These are phyloP conservation scores for Acanthis flammea DNA, from an alignment of 2,797 vertebrate genomes.

Conservation along the genomic window DNA sequence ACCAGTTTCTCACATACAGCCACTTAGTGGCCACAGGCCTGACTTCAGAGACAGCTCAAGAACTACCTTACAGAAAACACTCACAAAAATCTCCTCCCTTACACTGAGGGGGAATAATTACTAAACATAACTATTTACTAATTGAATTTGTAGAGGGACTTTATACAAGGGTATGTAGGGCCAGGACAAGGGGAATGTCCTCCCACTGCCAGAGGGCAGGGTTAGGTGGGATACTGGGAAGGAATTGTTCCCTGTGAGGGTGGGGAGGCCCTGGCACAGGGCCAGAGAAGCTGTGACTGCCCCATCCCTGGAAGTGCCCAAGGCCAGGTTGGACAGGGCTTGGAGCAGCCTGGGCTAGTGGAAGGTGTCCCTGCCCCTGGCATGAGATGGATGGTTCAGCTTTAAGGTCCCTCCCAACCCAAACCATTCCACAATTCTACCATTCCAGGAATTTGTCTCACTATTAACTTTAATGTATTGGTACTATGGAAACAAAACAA, in stretches of 20 bases:
- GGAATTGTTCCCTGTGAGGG: neutral
- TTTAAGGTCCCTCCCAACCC: neutral
- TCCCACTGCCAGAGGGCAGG: neutral
- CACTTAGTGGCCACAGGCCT: neutral
- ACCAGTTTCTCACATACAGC: neutral
- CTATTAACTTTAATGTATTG: neutral
- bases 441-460: neutral
- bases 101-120: neutral
- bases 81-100: neutral
- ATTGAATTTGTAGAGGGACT: neutral
- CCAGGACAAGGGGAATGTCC: neutral
- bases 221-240: accelerated
- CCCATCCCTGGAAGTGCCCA: neutral
- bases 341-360: accelerated
- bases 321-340: accelerated
- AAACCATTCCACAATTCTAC: neutral
- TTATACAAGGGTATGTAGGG: too few species aligned
- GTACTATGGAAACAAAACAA: neutral
- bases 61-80: neutral
- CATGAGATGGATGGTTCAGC: neutral
- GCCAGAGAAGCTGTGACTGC: neutral
- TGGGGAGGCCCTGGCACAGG: neutral
- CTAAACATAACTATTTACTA: neutral
- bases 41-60: neutral
- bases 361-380: neutral